Percentiles rank a stretch among this genome's conserved stretches.
Conservation (phyloP, 2,113 vertebrate species). For the Atrichornis clamosus region DNA sequence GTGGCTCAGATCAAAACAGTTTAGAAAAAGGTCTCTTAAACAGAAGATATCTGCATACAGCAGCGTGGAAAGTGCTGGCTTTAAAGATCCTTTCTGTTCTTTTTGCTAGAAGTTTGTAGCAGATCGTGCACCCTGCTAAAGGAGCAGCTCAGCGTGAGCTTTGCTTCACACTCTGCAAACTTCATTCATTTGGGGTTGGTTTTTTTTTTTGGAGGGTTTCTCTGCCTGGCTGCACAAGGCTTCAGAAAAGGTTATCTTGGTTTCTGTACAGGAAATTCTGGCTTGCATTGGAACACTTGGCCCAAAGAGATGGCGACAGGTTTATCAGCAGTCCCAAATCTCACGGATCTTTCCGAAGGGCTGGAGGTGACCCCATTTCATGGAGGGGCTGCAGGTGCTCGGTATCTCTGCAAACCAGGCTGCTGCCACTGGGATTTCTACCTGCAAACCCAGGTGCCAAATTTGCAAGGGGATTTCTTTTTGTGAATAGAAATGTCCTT, state of each 20-base stretch:
- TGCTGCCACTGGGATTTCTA: neutral
- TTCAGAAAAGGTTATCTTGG: neutral
- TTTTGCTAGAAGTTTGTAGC: neutral
- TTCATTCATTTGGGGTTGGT: neutral
- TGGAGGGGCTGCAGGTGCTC: neutral
- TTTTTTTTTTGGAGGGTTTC: neutral
- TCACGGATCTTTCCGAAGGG: neutral
- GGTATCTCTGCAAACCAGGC: neutral
- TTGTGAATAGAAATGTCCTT: neutral
- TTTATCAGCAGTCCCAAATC: neutral
- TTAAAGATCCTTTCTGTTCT: neutral
- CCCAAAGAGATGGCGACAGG: neutral
- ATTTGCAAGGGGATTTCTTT: neutral
- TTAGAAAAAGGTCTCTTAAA: neutral
- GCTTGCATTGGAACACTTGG: neutral
- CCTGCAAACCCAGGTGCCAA: neutral
- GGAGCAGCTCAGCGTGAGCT: neutral
- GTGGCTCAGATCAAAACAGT: neutral
- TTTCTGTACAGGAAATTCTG: neutral
- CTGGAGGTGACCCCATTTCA: neutral
- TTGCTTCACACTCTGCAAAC: neutral
- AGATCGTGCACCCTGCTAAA: neutral
- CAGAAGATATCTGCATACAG: neutral
- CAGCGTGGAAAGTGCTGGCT: neutral
- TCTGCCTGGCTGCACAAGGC: rapidly evolving